phyloP scores from a whole-genome alignment of 2,888 invertebrate genomes.

The Drosophila atroscutellata region DNA sequence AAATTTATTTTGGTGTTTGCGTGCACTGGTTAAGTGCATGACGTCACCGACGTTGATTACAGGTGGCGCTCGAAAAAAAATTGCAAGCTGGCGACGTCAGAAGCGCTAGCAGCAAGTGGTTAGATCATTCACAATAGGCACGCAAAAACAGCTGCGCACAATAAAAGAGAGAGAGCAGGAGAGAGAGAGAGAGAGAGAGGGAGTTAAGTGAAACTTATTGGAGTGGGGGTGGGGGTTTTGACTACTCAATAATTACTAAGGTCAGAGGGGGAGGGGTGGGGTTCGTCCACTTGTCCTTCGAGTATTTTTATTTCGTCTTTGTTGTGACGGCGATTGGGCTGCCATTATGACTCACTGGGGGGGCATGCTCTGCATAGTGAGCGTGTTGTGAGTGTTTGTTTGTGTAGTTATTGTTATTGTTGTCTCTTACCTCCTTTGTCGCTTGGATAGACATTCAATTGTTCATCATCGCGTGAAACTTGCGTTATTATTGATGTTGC shows the following conservation, averaged over 20 bases:
- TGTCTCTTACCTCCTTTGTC: conserved; percentile 91
- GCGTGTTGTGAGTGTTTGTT: background rate
- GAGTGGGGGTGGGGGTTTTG: conserved; percentile 1
- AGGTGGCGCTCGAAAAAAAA: conserved; percentile 61
- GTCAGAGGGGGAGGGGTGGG: conserved; percentile 39
- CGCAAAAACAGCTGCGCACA: conserved; percentile 55
- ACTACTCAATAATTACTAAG: conserved; percentile 44
- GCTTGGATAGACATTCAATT: conserved; percentile 90
- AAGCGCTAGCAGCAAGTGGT: conserved; percentile 68
- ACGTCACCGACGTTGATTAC: conserved; percentile 73
- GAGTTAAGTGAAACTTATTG: conserved; percentile 43
- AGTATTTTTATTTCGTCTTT: conserved; percentile 66
- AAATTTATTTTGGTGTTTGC: conserved; percentile 40
- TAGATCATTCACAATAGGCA: conserved; percentile 69
- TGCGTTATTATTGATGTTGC: conserved; percentile 99
- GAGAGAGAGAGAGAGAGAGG: conserved; percentile 6
- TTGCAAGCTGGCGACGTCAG: conserved; percentile 42
- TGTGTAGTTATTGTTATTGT: conserved; percentile 13
- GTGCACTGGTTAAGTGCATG: conserved; percentile 58
- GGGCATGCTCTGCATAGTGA: conserved; percentile 1
- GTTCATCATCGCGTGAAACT: conserved; percentile 99
- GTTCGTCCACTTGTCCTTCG: conserved; percentile 69
- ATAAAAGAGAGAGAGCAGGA: conserved; percentile 3
- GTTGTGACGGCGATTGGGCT: conserved; percentile 67
- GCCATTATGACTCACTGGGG: conserved; percentile 62